A percentile compares a stretch with the other conserved stretches of the same genome.
phyloP scores from a whole-genome alignment of 1,140 invertebrate species.

The Maniola jurtina region DNA sequence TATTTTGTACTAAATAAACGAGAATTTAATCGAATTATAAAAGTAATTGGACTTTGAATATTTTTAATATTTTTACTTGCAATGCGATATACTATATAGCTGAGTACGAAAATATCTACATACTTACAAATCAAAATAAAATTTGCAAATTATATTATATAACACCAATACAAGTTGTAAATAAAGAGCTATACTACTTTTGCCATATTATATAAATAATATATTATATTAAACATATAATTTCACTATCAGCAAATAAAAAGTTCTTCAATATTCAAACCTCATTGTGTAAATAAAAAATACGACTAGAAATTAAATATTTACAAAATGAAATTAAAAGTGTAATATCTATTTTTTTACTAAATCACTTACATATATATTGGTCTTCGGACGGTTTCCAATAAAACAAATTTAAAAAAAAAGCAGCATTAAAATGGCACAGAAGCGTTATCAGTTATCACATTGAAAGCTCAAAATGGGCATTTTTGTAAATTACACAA shows the following conservation, averaged over 20 bases:
- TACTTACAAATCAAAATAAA: background rate
- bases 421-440: slow-evolving; percentile 45
- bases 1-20: no score
- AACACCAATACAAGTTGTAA: background rate
- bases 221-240: background rate
- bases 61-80: slow-evolving; percentile 7
- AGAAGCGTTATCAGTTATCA: slow-evolving; percentile 36
- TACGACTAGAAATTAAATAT: background rate
- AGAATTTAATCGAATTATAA: no score
- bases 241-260: background rate
- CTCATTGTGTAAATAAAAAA: background rate
- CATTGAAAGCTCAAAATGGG: slow-evolving; percentile 35
- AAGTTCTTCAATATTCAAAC: background rate
- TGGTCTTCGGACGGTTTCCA: slow-evolving; percentile 43
- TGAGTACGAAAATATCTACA: background rate
- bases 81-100: background rate
- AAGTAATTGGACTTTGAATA: no score
- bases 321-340: background rate
- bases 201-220: no score
- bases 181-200: background rate
- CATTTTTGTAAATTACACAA: slow-evolving; percentile 29
- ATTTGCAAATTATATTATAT: slow-evolving; percentile 12
- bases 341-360: slow-evolving; percentile 2
- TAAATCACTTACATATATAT: slow-evolving; percentile 49
- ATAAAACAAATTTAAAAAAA: slow-evolving; percentile 42